Evolutionary conservation across 2,888 invertebrate species (phyloP).

Genomic region (Chironomus tentans): DNA sequence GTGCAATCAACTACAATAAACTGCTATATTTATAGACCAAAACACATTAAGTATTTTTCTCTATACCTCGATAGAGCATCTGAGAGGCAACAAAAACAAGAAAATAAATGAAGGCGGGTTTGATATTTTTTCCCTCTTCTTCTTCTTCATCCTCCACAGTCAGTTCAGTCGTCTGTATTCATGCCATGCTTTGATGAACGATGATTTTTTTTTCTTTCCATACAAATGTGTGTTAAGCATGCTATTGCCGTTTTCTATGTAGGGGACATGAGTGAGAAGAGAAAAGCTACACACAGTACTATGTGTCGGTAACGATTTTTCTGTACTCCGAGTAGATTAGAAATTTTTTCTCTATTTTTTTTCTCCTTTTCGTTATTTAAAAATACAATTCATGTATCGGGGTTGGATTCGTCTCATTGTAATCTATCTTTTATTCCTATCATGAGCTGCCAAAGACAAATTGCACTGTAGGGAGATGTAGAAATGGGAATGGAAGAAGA

Average conservation of each 20-base stretch:
- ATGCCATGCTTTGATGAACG: neutral
- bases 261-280: neutral
- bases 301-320: neutral
- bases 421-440: no score
- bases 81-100: neutral
- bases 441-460: neutral
- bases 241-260: neutral
- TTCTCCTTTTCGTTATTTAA: no score
- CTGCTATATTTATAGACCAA: no score
- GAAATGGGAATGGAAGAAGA: neutral
- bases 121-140: neutral
- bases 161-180: neutral
- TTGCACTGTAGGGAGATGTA: neutral
- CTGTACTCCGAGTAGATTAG: neutral
- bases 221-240: neutral
- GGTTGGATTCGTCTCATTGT: no score
- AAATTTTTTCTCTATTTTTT: neutral
- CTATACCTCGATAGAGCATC: neutral
- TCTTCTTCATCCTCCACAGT: neutral
- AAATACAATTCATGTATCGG: no score
- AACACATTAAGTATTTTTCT: neutral
- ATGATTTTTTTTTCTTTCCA: neutral
- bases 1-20: no score
- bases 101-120: slow-evolving; percentile 17
- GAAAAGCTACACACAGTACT: neutral